Evolutionary conservation across 2,888 invertebrate species (phyloP).

Genomic region (Cantharis flavilabris): DNA sequence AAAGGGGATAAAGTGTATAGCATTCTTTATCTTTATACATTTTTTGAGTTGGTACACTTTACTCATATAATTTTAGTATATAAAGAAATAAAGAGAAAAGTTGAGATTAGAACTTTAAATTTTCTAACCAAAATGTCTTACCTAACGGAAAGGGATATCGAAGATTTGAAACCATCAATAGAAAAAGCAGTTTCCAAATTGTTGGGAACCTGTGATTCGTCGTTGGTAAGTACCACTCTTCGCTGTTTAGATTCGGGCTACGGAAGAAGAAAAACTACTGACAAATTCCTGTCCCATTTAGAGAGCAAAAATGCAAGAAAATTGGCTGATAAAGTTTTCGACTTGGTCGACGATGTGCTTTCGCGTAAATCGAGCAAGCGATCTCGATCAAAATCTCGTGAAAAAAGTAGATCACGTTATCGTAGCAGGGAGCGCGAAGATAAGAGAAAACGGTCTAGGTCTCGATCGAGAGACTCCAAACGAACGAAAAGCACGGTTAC

Average conservation of each 20-base stretch:
- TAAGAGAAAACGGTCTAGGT: not conserved
- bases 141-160: constrained; percentile 77
- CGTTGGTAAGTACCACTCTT: constrained; percentile 78
- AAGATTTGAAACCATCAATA: constrained; percentile 78
- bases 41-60: too few species aligned
- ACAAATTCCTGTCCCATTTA: constrained; percentile 76
- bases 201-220: constrained; percentile 78
- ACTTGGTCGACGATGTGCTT: constrained; percentile 67
- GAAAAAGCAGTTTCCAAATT: constrained; percentile 81
- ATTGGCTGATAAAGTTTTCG: constrained; percentile 77
- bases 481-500: not conserved
- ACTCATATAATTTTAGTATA: too few species aligned
- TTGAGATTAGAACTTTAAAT: too few species aligned
- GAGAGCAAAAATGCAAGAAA: constrained; percentile 80
- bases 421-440: not conserved
- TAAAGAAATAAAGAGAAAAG: too few species aligned
- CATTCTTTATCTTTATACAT: too few species aligned
- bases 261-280: constrained; percentile 80
- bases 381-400: not conserved
- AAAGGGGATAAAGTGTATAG: too few species aligned
- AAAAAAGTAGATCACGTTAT: not conserved
- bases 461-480: not conserved
- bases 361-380: not conserved
- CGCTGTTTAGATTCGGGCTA: constrained; percentile 81
- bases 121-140: constrained; percentile 55